Evolutionary conservation across 2,888 invertebrate genomes (phyloP).

Genomic region (Drosophila algonquin): DNA sequence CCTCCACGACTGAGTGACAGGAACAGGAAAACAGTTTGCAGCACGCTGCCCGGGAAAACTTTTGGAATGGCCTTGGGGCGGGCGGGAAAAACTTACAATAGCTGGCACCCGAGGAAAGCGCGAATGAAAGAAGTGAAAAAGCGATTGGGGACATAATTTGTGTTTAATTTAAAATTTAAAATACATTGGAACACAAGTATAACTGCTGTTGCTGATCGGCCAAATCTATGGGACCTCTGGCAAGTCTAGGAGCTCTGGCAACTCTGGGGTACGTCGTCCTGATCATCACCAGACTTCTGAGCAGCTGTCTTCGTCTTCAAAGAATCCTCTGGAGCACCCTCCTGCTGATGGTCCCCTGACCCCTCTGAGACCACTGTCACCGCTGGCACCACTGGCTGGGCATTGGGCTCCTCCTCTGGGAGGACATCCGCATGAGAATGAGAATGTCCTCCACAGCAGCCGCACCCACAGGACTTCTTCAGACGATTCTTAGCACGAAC

Average conservation of each 20-base stretch:
- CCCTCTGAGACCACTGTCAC: no score
- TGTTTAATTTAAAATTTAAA: not conserved
- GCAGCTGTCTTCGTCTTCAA: not conserved
- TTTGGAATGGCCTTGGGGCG: conserved; percentile 3
- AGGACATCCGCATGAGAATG: not conserved
- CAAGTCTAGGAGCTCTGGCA: no score
- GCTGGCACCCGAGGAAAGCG: not conserved
- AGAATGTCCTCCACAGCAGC: not conserved
- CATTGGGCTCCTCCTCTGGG: not conserved
- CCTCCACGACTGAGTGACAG: conserved; percentile 34
- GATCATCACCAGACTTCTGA: not conserved
- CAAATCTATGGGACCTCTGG: no score
- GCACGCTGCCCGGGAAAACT: conserved; percentile 19
- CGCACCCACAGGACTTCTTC: not conserved
- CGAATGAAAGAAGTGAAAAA: not conserved
- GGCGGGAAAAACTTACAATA: conserved; percentile 1
- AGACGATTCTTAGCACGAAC: conserved; percentile 50
- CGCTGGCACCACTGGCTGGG: no score
- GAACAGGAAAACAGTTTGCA: conserved; percentile 42
- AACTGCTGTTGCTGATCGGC: no score
- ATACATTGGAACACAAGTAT: not conserved
- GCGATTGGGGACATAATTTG: not conserved
- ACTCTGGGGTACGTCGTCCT: no score
- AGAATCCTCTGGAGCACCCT: not conserved
- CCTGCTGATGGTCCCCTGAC: not conserved